Percentiles rank a stretch among this genome's conserved stretches.
Evolutionary conservation across 2,888 invertebrate genomes (phyloP).

Genomic region (Matsumyia berberina): DNA sequence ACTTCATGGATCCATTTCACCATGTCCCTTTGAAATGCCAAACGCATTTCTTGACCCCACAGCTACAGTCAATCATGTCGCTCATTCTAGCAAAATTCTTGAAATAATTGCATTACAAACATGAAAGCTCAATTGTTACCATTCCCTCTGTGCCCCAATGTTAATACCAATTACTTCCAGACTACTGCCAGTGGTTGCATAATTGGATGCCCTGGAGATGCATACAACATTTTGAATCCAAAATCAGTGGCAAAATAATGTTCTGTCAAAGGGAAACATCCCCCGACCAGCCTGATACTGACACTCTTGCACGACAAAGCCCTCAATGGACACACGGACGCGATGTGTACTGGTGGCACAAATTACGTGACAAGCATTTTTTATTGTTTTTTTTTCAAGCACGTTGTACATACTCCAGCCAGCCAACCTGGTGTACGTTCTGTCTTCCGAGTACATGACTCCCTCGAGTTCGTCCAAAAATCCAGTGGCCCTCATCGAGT

Average conservation of each 20-base stretch:
- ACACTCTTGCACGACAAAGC: constrained; percentile 1
- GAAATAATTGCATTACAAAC: background rate
- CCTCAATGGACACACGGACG: background rate
- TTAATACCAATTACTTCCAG: background rate
- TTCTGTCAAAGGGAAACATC: constrained; percentile 13
- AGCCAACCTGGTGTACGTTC: background rate
- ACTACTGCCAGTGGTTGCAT: no score
- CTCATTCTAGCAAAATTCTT: background rate
- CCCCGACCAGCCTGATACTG: background rate
- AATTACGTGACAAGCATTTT: constrained; percentile 55
- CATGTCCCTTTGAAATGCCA: background rate
- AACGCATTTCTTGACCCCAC: background rate
- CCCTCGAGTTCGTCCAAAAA: background rate
- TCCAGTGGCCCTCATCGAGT: background rate
- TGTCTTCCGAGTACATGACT: background rate
- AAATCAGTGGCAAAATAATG: background rate
- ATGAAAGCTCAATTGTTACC: background rate
- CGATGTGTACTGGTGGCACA: constrained; percentile 38
- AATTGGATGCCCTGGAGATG: background rate
- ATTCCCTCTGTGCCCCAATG: background rate
- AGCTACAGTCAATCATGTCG: background rate
- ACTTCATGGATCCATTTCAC: background rate
- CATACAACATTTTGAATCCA: background rate
- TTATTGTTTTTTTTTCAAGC: constrained; percentile 15
- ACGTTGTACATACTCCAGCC: background rate